These are phyloP conservation scores for Drosophila asahinai DNA, from an alignment of 1,140 invertebrate species.

Conservation along the genomic window DNA sequence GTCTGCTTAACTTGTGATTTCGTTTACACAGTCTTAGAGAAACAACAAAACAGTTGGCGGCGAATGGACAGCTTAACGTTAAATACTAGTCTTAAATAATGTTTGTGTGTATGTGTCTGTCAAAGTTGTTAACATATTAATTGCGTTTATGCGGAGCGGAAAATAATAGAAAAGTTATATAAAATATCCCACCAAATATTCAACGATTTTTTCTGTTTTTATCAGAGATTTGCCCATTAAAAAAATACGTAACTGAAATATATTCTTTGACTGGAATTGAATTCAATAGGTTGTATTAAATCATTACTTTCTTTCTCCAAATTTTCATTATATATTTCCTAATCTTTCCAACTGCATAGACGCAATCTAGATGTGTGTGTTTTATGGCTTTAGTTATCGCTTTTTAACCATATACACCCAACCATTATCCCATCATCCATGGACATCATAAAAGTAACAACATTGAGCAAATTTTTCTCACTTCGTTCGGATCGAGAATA, in stretches of 20 bases:
- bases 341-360: constrained; percentile 24
- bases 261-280: neutral
- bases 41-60: constrained; percentile 44
- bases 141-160: constrained; percentile 54
- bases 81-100: constrained; percentile 77
- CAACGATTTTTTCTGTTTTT: neutral
- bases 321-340: neutral
- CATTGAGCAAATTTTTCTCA: constrained; percentile 83
- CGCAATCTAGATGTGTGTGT: constrained; percentile 34
- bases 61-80: constrained; percentile 61
- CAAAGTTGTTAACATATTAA: constrained; percentile 40
- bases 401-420: constrained; percentile 48
- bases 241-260: neutral
- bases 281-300: neutral
- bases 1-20: constrained; percentile 74
- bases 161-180: neutral
- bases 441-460: constrained; percentile 15
- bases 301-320: too few relatives aligned
- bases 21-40: constrained; percentile 54
- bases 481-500: constrained; percentile 77
- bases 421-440: constrained; percentile 35
- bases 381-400: constrained; percentile 18
- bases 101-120: constrained; percentile 68
- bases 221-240: neutral
- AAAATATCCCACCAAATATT: constrained; percentile 22